These are phyloP conservation scores for Bos javanicus DNA, from an alignment of 2,113 vertebrate genomes.

Conservation along the genomic window DNA sequence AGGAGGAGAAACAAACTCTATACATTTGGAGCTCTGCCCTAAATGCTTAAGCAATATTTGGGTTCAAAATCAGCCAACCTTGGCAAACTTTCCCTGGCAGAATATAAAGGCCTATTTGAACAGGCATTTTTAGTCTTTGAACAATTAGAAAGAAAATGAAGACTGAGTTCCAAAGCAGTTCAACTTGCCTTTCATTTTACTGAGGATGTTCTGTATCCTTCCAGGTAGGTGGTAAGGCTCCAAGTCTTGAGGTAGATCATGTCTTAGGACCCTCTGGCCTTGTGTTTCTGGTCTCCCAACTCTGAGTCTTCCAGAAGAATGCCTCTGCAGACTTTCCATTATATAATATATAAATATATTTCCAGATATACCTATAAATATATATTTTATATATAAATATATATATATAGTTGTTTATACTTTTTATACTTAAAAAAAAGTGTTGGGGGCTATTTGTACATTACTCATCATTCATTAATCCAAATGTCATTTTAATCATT, in stretches of 20 bases:
- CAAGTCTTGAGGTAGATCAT: background rate
- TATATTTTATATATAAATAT: background rate
- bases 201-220: background rate
- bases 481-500: constrained; percentile 72
- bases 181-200: background rate
- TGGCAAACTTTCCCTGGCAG: constrained; percentile 45
- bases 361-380: background rate
- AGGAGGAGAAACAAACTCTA: constrained; percentile 19
- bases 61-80: constrained; percentile 49
- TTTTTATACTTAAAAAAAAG: background rate
- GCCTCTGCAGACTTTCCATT: background rate
- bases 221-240: background rate
- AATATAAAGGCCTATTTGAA: constrained; percentile 42
- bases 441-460: background rate
- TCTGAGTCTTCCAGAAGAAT: constrained; percentile 10
- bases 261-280: background rate
- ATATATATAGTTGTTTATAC: background rate
- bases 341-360: background rate
- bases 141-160: constrained; percentile 22
- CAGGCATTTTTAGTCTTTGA: constrained; percentile 12
- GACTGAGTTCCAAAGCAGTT: background rate
- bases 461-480: constrained; percentile 56
- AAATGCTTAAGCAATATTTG: constrained; percentile 40
- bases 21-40: constrained; percentile 43
- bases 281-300: background rate